phyloP scores from a whole-genome alignment of 2,888 invertebrate species.

The Drosophila peninsularis region DNA sequence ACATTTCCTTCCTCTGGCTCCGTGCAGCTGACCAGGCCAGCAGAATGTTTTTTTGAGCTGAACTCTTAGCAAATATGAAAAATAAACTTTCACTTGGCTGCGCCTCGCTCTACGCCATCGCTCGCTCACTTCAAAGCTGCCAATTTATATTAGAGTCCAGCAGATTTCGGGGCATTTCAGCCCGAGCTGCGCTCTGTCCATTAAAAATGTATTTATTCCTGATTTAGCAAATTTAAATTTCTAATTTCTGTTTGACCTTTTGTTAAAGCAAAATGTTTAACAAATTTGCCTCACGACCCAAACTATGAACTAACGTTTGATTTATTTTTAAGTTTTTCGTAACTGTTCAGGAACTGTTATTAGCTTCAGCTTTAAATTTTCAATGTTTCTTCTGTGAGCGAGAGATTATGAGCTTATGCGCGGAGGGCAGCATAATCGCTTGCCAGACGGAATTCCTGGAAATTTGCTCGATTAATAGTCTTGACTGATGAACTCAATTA shows the following conservation, averaged over 20 bases:
- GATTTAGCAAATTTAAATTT: conserved; percentile 17
- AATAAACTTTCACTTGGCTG: conserved; percentile 13
- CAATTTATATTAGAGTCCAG: neutral
- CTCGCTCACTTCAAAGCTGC: conserved; percentile 1
- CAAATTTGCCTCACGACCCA: neutral
- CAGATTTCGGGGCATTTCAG: neutral
- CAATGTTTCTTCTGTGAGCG: neutral
- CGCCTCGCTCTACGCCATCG: neutral
- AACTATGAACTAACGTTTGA: neutral
- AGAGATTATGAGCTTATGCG: neutral
- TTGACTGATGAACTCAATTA: neutral
- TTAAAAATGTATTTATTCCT: conserved; percentile 20
- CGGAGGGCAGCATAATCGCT: neutral
- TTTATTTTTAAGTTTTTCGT: neutral
- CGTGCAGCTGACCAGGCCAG: conserved; percentile 14
- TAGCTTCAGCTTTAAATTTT: too few relatives aligned
- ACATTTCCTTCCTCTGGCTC: neutral
- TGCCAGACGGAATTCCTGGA: neutral
- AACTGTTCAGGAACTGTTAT: neutral
- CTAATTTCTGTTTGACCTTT: conserved; percentile 9
- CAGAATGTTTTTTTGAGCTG: conserved; percentile 1
- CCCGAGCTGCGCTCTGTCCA: conserved; percentile 5
- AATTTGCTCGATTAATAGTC: neutral
- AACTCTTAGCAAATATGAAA: conserved; percentile 20
- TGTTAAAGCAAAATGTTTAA: neutral